These are phyloP conservation scores for Fringilla coelebs DNA, from an alignment of 2,797 vertebrate species.

Conservation along the genomic window DNA sequence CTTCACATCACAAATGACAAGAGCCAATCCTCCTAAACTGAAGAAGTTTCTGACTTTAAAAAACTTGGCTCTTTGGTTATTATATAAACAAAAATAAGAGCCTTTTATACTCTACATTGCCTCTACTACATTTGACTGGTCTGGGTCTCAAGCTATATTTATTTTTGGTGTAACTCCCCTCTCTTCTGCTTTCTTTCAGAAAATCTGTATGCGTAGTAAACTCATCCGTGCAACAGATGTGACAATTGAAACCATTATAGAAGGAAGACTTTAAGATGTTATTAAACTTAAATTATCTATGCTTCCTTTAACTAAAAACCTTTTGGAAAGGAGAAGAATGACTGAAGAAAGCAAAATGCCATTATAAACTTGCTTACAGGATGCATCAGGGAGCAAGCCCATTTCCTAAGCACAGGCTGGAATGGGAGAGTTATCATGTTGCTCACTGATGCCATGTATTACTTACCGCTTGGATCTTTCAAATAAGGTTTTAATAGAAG, in stretches of 20 bases:
- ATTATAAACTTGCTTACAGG: neutral
- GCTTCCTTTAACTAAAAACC: neutral
- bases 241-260: neutral
- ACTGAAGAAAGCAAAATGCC: neutral
- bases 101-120: neutral
- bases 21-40: neutral
- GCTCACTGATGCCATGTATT: neutral
- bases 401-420: neutral
- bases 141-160: neutral
- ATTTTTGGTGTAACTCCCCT: neutral
- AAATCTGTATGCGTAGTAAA: accelerated
- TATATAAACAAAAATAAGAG: neutral
- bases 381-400: neutral
- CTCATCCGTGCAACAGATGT: neutral
- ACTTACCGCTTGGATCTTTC: neutral
- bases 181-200: neutral
- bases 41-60: neutral
- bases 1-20: neutral
- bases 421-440: neutral
- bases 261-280: neutral
- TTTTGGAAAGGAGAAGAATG: neutral
- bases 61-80: neutral
- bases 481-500: neutral
- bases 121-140: neutral
- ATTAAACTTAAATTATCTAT: neutral